Base-by-base conservation (phyloP, 2,888 invertebrate species). In the Desoria tigrina region DNA sequence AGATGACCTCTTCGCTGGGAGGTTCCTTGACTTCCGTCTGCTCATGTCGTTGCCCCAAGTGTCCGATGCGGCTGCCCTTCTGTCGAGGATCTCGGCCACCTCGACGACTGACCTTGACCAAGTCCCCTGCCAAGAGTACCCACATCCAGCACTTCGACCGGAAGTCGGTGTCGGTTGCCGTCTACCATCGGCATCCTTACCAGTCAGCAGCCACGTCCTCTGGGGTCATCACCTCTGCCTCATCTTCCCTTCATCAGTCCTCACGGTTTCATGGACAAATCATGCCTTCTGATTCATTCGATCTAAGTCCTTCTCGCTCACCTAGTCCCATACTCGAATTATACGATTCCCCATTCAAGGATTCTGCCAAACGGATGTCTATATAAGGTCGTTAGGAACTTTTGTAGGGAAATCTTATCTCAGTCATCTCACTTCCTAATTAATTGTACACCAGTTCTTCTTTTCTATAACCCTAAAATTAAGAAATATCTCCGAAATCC, bases 11-110 rank as follows among this genome's bases (percentile, higher is more conserved):
- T 18, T 73, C 75, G 1, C 54, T 75, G 21, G 74, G 71, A 58
- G 73, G 73, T 9, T 76, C 74, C 0, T 68, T 77, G 63, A 75
- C 74, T 26, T 77, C 78, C 11, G 78, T 79, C 16, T 79, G 78
- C 71, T 78, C 78, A 55, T 78, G 79, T 68, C 77, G 77, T 57
- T 79, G 79, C 68, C 74, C 73, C 24, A 72, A 74, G 63, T 77
- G 75, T 71, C 74, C 74, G 27, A 54, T 55, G 16, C 26, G 70
- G 16, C 53, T 71, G 14, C 73, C 73, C 54, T 69, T 72, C 39
- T 65, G 71, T 23, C 60, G 71, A 51, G 73, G 74, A 42, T 68
- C 65, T 14, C 71, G 74, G 21, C 75, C 75, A 6, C 76, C 76
- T 9, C 63, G 73, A 27, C 58, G 76, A 59, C 71, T 74, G 45